phyloP scores from a whole-genome alignment of 1,140 invertebrate genomes.

The roundworm (Caenorhabditis elegans) region WBcel235 BX284602.5:14891501-14892000 shows the following conservation, averaged over 20 bases:
- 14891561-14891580: too few relatives aligned
- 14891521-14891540: too few relatives aligned
- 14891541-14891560: too few relatives aligned
- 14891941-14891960: too few relatives aligned
- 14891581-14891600: neutral
- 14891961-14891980: too few relatives aligned
- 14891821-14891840: neutral
- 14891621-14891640: neutral
- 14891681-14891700: neutral
- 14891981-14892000: too few relatives aligned
- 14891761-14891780: neutral
- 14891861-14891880: neutral
- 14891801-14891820: neutral
- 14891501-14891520: too few relatives aligned
- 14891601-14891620: neutral
- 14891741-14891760: too few relatives aligned
- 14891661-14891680: neutral
- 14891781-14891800: neutral
- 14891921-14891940: too few relatives aligned
- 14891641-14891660: neutral
- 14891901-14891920: too few relatives aligned
- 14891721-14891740: constrained; percentile 22
- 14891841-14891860: constrained; percentile 9
- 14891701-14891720: neutral
- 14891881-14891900: neutral